phyloP scores from a whole-genome alignment of 2,113 vertebrate species.

The Talpa occidentalis region DNA sequence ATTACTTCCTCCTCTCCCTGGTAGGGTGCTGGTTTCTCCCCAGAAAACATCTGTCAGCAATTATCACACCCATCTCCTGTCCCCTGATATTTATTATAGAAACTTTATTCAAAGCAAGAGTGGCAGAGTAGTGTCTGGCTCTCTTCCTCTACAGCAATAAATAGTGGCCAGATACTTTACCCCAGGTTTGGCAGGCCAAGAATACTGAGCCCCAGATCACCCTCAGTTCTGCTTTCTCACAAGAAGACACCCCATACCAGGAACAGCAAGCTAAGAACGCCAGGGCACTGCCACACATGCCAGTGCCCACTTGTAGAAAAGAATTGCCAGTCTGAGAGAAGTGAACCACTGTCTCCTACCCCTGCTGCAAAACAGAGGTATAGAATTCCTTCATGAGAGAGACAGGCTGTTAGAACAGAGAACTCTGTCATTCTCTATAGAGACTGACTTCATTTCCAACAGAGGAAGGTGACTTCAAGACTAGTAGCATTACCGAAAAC shows the following conservation, averaged over 20 bases:
- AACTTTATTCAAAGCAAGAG: neutral
- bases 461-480: neutral
- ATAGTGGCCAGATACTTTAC: neutral
- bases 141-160: neutral
- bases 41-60: too few relatives aligned
- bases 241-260: neutral
- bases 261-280: neutral
- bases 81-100: neutral
- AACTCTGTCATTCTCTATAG: neutral
- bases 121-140: neutral
- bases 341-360: neutral
- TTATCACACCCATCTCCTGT: neutral
- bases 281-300: neutral
- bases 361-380: neutral
- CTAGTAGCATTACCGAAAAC: neutral
- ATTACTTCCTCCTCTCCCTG: neutral
- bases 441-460: neutral
- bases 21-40: neutral
- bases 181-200: fast-evolving
- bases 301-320: neutral
- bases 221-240: neutral
- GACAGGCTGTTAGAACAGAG: neutral
- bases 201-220: neutral
- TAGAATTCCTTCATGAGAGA: neutral
- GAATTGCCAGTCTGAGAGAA: neutral